These are phyloP conservation scores for Drosophila putrida DNA, from an alignment of 2,888 invertebrate species.

Conservation along the genomic window DNA sequence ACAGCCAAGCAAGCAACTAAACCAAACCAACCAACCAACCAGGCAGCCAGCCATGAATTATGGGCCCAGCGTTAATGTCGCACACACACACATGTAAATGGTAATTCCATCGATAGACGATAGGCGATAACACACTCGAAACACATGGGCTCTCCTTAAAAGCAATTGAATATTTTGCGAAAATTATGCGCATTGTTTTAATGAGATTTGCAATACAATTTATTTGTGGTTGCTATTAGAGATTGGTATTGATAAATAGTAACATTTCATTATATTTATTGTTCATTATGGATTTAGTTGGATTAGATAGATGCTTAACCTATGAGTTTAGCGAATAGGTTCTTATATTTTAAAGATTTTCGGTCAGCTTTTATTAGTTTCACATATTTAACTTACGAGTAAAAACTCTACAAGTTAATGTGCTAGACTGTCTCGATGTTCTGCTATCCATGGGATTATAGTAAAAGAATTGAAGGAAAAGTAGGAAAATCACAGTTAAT, in stretches of 20 bases:
- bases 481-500: too few relatives aligned
- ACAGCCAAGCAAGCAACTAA: too few relatives aligned
- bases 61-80: slow-evolving; percentile 56
- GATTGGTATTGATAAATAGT: not conserved
- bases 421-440: too few relatives aligned
- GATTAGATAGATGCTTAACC: too few relatives aligned
- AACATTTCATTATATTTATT: too few relatives aligned
- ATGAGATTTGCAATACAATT: not conserved
- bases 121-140: slow-evolving; percentile 30
- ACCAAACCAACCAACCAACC: slow-evolving; percentile 2
- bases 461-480: too few relatives aligned
- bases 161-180: slow-evolving; percentile 28
- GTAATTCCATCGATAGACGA: slow-evolving; percentile 66
- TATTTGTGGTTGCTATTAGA: not conserved
- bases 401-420: too few relatives aligned
- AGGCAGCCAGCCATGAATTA: slow-evolving; percentile 63
- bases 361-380: too few relatives aligned
- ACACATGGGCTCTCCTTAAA: not conserved
- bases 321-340: not conserved
- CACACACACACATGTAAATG: slow-evolving; percentile 39
- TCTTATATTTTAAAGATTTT: too few relatives aligned
- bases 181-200: not conserved
- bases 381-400: too few relatives aligned
- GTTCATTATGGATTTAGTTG: too few relatives aligned
- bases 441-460: too few relatives aligned